Base-by-base conservation (phyloP, 2,113 vertebrate genomes). In the Poeciliopsis turrubarensis region DNA sequence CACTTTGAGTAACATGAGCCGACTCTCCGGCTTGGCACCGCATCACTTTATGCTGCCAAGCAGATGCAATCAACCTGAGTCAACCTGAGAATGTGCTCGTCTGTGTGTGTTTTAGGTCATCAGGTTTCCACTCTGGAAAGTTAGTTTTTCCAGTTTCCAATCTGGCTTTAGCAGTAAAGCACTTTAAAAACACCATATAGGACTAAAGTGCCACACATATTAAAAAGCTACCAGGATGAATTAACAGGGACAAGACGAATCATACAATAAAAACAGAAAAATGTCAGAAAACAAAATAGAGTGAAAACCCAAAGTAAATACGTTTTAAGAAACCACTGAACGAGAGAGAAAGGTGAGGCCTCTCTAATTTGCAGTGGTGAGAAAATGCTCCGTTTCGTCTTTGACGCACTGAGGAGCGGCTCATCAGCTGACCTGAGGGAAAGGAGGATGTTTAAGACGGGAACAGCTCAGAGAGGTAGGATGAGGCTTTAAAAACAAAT, bases 1-100 rank as follows among this genome's bases (percentile, higher is more conserved):
- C 73, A 86, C 60, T 44, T 54, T 25, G 70, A 71, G 86, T 80
- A 90, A 89, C 79, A 65, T 25, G 64, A 89, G 81, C 75, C 69
- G 63, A 72, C 68, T 83, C 73, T 77, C 47, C 79, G 73, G 80
- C 73, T 70, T 73, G 27, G 69, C 70, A 78, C 44, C 51, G 30
- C 72, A 85, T 82, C 70, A 73, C 51, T 85, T 72, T 81, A 37
- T 80, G 70, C 75, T 73, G 47, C 37, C 70, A 78, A 67, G 37
- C 66, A 80, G 76, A 84, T 77, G 82, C 70, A 82, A 47, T 81
- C 85, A 77, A 70, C 72, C 63, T 63, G 66, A n/a, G 57, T 81
- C 85, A 77, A 70, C 70, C 63, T 63, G 66, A n/a, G 57, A 41
- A 19, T 54, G 37, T 51, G 60, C 64, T 41, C 60, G 26, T 57